These are phyloP conservation scores for Sciurus carolinensis DNA, from an alignment of 2,797 vertebrate species.

Conservation along the genomic window DNA sequence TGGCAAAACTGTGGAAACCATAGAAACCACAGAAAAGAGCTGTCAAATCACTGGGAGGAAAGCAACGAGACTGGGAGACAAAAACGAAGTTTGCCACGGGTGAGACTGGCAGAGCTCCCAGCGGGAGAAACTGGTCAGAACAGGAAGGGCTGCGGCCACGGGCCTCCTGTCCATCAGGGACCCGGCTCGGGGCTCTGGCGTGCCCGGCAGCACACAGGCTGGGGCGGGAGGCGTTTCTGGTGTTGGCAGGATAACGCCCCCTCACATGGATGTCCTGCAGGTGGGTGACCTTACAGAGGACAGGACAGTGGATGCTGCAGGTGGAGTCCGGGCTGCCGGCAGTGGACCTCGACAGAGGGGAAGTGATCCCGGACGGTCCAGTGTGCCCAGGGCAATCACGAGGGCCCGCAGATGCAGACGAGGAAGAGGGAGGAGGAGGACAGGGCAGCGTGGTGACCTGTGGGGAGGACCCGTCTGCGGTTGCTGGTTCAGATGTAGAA, in stretches of 20 bases:
- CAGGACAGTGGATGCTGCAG: not conserved
- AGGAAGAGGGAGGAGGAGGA: not conserved
- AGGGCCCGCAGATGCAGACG: not conserved
- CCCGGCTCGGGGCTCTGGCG: accelerated
- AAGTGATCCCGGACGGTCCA: not conserved
- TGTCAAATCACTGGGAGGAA: not conserved
- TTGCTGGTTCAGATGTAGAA: not conserved
- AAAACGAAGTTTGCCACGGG: not conserved
- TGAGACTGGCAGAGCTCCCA: not conserved
- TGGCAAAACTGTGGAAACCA: not conserved
- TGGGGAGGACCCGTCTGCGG: accelerated
- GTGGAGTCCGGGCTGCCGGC: too few relatives aligned
- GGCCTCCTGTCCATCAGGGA: accelerated
- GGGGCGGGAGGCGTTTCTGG: too few relatives aligned
- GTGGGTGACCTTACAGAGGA: accelerated
- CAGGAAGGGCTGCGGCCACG: accelerated
- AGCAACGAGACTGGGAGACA: not conserved
- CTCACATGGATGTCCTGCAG: not conserved
- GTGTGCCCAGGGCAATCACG: accelerated
- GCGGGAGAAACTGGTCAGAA: not conserved
- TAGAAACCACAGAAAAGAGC: not conserved
- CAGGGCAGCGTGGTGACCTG: too few relatives aligned
- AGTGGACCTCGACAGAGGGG: not conserved
- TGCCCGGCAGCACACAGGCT: accelerated
- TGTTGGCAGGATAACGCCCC: not conserved